Percentiles rank a stretch among this genome's conserved stretches.
These are phyloP conservation scores for Xiphophorus hellerii DNA, from an alignment of 2,113 vertebrate genomes.

Conservation along the genomic window DNA sequence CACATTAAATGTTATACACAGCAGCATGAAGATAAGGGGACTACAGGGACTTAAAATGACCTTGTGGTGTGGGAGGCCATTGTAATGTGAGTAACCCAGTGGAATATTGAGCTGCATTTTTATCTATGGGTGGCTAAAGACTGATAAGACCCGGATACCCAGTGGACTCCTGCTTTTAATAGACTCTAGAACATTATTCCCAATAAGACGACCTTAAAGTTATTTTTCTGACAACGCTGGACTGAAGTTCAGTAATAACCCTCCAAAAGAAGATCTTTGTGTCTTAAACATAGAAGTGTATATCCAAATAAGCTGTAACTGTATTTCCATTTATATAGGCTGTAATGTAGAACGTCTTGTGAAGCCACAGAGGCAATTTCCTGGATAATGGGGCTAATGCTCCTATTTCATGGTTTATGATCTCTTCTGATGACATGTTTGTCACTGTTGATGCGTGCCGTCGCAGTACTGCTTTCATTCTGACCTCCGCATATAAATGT, in stretches of 20 bases:
- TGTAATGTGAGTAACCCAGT: constrained; percentile 70
- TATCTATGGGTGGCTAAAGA: constrained; percentile 49
- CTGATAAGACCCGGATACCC: constrained; percentile 62
- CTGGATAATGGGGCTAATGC: constrained; percentile 72
- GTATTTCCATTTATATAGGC: constrained; percentile 69
- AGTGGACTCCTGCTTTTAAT: constrained; percentile 59
- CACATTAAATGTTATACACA: constrained; percentile 45
- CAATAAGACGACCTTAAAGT: constrained; percentile 47
- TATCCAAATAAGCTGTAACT: constrained; percentile 64
- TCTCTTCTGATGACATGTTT: constrained; percentile 74
- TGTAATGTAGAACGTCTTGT: constrained; percentile 60
- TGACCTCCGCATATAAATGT: constrained; percentile 62
- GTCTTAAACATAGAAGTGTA: constrained; percentile 49
- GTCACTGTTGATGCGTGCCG: constrained; percentile 58
- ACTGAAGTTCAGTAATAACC: constrained; percentile 5
- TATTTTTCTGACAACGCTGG: constrained; percentile 31
- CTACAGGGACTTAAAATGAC: constrained; percentile 61
- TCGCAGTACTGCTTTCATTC: constrained; percentile 49
- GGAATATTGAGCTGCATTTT: constrained; percentile 65
- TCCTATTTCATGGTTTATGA: constrained; percentile 73
- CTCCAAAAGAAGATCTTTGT: constrained; percentile 25
- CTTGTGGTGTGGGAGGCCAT: constrained; percentile 64
- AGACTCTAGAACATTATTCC: constrained; percentile 41
- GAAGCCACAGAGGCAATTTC: constrained; percentile 72
- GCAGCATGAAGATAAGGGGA: constrained; percentile 52